Conservation (phyloP, 1,140 invertebrate species). For the Bombyx mori region DNA sequence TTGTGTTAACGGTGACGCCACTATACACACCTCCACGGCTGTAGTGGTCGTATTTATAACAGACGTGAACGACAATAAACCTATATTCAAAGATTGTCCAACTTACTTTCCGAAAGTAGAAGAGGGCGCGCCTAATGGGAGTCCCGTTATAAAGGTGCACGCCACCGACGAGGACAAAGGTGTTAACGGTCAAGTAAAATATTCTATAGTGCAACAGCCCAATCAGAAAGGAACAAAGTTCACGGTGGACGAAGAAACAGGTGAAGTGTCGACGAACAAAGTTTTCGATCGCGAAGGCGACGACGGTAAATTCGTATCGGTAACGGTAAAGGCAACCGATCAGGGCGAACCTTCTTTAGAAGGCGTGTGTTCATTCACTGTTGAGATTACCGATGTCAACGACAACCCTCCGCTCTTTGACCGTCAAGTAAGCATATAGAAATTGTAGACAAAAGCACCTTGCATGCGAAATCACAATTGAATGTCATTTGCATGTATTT, state of each 20-base stretch:
- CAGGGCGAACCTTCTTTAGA: constrained; percentile 95
- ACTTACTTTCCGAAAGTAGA: constrained; percentile 94
- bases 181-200: constrained; percentile 93
- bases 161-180: constrained; percentile 96
- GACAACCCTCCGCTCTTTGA: constrained; percentile 95
- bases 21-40: constrained; percentile 93
- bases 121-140: constrained; percentile 92
- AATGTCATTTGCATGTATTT: constrained; percentile 22
- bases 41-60: constrained; percentile 97
- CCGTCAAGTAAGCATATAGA: constrained; percentile 80
- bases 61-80: constrained; percentile 96
- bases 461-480: constrained; percentile 29
- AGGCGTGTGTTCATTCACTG: constrained; percentile 95
- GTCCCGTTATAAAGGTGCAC: constrained; percentile 93
- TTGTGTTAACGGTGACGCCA: constrained; percentile 87
- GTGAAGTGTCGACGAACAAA: constrained; percentile 94
- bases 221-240: constrained; percentile 97
- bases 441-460: constrained; percentile 30
- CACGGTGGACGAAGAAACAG: constrained; percentile 94
- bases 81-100: constrained; percentile 92
- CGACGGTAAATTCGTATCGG: constrained; percentile 95
- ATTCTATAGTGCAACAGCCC: constrained; percentile 95
- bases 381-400: constrained; percentile 96
- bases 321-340: constrained; percentile 96
- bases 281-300: constrained; percentile 96